phyloP scores from a whole-genome alignment of 2,113 vertebrate species.

The Heteronetta atricapilla region DNA sequence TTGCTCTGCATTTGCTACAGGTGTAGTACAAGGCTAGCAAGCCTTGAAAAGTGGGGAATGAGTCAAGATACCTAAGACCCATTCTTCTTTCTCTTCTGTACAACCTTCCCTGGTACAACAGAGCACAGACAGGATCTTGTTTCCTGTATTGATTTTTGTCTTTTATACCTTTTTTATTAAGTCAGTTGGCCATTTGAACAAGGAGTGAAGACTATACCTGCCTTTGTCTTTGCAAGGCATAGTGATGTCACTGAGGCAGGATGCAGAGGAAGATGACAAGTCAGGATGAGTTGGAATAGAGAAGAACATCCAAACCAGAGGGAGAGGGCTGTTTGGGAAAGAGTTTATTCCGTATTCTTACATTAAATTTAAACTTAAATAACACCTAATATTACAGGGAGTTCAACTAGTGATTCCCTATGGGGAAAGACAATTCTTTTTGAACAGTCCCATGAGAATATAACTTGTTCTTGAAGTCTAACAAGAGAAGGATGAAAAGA shows the following conservation, averaged over 20 bases:
- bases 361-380: background rate
- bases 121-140: background rate
- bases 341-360: background rate
- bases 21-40: background rate
- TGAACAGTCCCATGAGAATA: background rate
- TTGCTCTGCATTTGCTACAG: background rate
- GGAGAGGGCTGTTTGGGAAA: background rate
- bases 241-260: background rate
- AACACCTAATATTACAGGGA: background rate
- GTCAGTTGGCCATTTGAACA: background rate
- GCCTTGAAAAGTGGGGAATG: background rate
- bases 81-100: background rate
- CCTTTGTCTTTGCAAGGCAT: background rate
- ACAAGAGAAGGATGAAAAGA: conserved; percentile 47
- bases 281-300: fast-evolving
- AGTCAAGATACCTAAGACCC: background rate
- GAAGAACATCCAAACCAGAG: background rate
- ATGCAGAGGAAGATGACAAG: background rate
- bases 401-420: background rate
- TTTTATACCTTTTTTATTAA: background rate
- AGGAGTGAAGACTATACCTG: background rate
- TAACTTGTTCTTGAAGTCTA: conserved; percentile 18
- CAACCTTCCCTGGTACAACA: background rate
- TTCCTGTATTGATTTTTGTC: background rate
- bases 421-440: background rate